phyloP scores from a whole-genome alignment of 2,113 vertebrate genomes.

The Dicentrarchus labrax region DNA sequence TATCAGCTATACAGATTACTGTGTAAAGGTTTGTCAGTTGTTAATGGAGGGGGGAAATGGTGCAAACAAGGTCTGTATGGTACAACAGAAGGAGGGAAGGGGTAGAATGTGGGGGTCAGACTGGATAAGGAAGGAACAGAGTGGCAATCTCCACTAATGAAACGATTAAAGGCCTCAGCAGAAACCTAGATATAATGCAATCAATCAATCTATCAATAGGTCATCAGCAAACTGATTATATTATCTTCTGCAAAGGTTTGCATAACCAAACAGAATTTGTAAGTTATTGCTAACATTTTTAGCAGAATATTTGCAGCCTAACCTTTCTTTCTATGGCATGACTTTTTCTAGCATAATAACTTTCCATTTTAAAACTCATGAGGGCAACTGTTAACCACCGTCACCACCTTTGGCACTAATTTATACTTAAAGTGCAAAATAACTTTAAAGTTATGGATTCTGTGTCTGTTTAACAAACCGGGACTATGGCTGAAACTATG shows the following conservation, averaged over 20 bases:
- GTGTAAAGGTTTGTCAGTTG: background rate
- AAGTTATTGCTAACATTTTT: background rate
- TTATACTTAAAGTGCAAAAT: background rate
- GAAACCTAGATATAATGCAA: background rate
- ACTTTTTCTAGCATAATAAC: background rate
- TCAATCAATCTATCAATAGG: background rate
- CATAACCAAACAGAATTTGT: background rate
- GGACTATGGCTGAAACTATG: background rate
- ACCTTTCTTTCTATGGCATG: background rate
- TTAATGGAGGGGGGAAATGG: background rate
- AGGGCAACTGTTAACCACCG: too few relatives aligned
- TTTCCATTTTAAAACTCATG: background rate
- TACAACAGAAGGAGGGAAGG: background rate
- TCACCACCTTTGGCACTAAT: background rate
- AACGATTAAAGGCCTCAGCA: background rate
- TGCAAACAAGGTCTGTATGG: background rate
- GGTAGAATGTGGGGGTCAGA: background rate
- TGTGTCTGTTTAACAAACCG: background rate
- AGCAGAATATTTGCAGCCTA: background rate
- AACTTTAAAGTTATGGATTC: background rate
- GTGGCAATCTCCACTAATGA: background rate
- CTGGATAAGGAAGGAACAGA: constrained; percentile 14
- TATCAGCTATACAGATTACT: background rate
- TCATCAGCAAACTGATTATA: background rate
- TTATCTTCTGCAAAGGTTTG: background rate